A percentile compares a stretch with the other conserved stretches of the same genome.
Conservation (phyloP, 2,888 invertebrate genomes). For the Aphelenchoides bicaudatus region DNA sequence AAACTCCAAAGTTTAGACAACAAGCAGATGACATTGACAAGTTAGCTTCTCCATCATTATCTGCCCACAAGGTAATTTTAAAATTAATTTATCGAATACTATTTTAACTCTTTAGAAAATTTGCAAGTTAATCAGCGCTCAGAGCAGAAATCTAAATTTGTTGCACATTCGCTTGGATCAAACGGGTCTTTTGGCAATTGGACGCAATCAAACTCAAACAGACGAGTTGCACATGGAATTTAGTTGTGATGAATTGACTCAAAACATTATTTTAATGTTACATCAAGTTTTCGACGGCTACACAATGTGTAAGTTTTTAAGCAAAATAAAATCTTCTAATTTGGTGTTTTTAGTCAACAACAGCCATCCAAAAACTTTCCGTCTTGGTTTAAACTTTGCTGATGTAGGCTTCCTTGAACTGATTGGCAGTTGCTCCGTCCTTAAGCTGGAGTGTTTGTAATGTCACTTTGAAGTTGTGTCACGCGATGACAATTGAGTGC, state of each 20-base stretch:
- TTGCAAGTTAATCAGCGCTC: constrained; percentile 1
- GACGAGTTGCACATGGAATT: constrained; percentile 7
- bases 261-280: not conserved
- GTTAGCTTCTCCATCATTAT: not conserved
- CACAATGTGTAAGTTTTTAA: not conserved
- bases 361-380: not conserved
- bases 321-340: not conserved
- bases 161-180: constrained; percentile 7
- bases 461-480: too few relatives aligned
- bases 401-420: too few relatives aligned
- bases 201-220: constrained; percentile 1
- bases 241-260: not conserved
- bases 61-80: constrained; percentile 3
- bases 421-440: too few relatives aligned
- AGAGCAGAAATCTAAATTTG: not conserved
- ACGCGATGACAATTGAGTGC: too few relatives aligned
- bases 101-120: constrained; percentile 7
- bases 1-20: too few relatives aligned
- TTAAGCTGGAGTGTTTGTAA: too few relatives aligned
- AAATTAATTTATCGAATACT: not conserved
- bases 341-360: not conserved
- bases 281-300: not conserved
- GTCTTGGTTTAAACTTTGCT: not conserved
- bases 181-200: not conserved
- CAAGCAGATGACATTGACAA: too few relatives aligned